Conservation (phyloP, 2,797 vertebrate species). For the Danio jaintianensis region DNA sequence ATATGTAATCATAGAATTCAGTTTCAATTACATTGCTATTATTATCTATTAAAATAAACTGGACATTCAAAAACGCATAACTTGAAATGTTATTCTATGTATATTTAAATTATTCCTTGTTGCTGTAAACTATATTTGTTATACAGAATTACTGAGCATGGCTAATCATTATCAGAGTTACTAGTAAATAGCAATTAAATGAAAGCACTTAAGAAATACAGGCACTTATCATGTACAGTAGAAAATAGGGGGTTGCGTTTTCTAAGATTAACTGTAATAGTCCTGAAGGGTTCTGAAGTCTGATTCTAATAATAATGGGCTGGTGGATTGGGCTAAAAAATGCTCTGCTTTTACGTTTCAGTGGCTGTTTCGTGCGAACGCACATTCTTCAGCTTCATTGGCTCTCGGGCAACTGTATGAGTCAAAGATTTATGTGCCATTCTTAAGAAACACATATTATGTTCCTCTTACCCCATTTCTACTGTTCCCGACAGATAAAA, state of each 20-base stretch:
- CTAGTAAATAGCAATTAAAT: conserved; percentile 1
- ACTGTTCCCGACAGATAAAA: conserved; percentile 48
- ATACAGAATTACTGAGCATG: not conserved
- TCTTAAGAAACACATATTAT: conserved; percentile 44
- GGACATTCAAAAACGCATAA: too few species aligned
- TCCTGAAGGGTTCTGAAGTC: not conserved
- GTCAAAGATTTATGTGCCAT: conserved; percentile 49
- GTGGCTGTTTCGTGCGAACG: conserved; percentile 41
- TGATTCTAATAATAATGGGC: conserved; percentile 38
- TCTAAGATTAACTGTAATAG: not conserved
- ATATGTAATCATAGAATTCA: too few species aligned
- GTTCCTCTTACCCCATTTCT: conserved; percentile 7
- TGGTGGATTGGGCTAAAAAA: conserved; percentile 21
- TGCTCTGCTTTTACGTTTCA: conserved; percentile 35
- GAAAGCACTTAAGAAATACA: not conserved
- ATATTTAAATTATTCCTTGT: not conserved
- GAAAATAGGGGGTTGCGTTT: not conserved
- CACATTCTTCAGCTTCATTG: conserved; percentile 36
- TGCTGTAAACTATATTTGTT: conserved; percentile 8
- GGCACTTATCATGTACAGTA: not conserved
- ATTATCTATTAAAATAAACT: too few species aligned
- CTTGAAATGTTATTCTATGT: too few species aligned
- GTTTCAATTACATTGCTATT: too few species aligned
- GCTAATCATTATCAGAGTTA: not conserved
- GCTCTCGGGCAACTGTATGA: conserved; percentile 28